These are phyloP conservation scores for Resseliella maxima DNA, from an alignment of 2,888 invertebrate species.

Conservation along the genomic window DNA sequence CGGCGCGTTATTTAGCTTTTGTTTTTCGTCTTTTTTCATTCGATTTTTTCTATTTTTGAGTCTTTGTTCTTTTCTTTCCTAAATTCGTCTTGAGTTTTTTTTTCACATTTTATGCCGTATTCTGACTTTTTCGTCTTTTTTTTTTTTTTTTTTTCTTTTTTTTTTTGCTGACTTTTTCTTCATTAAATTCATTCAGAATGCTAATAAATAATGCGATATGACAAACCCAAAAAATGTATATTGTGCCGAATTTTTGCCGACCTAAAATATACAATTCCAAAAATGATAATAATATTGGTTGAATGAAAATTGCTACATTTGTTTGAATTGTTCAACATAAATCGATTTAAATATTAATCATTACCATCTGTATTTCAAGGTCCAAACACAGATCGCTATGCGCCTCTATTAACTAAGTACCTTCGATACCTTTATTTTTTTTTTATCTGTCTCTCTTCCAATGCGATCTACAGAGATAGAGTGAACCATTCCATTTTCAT, in stretches of 20 bases:
- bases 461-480: not conserved
- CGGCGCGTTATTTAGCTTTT: not conserved
- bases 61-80: too few species aligned
- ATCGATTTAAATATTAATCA: slow-evolving; percentile 42
- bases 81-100: too few species aligned
- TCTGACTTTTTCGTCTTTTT: too few species aligned
- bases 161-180: too few species aligned
- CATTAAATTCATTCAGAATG: too few species aligned
- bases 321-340: slow-evolving; percentile 17
- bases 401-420: not conserved
- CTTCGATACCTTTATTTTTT: not conserved
- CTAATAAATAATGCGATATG: not conserved
- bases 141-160: not conserved
- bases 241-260: not conserved
- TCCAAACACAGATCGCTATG: not conserved
- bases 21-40: not conserved
- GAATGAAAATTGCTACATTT: not conserved
- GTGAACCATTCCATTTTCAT: slow-evolving; percentile 1
- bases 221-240: not conserved
- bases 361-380: slow-evolving; percentile 41
- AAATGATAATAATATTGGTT: not conserved
- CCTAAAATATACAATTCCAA: not conserved
- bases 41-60: not conserved
- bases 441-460: too few species aligned
- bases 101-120: too few species aligned